Evolutionary conservation across 2,797 vertebrate genomes (phyloP), one percentile per base, ranked within the genome.

Genomic region (Macroramphosus scolopax): DNA sequence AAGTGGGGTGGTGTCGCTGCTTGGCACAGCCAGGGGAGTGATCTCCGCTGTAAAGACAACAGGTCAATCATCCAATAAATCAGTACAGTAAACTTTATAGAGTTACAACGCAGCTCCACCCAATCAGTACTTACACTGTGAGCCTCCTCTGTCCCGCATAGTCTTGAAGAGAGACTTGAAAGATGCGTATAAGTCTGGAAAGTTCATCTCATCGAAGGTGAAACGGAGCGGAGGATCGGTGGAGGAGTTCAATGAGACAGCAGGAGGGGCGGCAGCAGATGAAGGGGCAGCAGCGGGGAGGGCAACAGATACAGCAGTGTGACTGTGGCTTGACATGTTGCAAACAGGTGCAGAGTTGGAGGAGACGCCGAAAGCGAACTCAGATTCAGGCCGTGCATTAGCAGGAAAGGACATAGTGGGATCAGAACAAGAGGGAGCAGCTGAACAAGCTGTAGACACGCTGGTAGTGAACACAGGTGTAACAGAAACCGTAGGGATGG

Each of bases 141-240:
- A 89, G 51, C 92, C 89, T 30, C 93, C 93, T 65, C 93, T 90
- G 82, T 95, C 95, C 55, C 93, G 90, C 91, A 98, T 91, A 8
- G 93, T 96, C 83, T 91, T 94, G 85, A 92, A 91, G 49, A 98
- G 91, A 44, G 94, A 98, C 71, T 95, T 94, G 88, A 98, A 98
- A 54, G 96, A 98, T 42, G 92, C 92, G 49, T 93, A 96, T 52
- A 98, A 83, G 75, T 98, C 95, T 35, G 95, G 95, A 45, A 96
- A 87, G 80, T 91, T 94, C 76, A 96, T 88, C 85, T 96, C 96
- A 0, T 95, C 90, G 32, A 98, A 98, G 83, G 95, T 94, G 84
- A 98, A 97, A 16, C 89, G 78, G 14, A 86, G 72, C 0, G 73
- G 29, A 8, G 84, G 90, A 64, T 85, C 90, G 2, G 43, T 5